phyloP scores from a whole-genome alignment of 2,888 invertebrate genomes.

The Ophraella communa region DNA sequence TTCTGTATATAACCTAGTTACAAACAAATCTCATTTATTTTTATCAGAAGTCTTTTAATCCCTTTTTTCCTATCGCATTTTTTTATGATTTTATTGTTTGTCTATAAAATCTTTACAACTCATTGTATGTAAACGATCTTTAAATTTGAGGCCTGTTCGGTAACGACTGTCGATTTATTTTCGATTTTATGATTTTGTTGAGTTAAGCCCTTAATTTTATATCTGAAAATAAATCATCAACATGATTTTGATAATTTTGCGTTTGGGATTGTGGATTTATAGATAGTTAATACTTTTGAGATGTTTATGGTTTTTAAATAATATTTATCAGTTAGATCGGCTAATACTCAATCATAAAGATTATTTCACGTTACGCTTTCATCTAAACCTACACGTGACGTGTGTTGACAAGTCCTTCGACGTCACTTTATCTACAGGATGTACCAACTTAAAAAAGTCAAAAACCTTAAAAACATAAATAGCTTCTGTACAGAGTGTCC shows the following conservation, averaged over 20 bases:
- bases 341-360: conserved; percentile 9
- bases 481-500: too few relatives aligned
- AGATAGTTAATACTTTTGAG: conserved; percentile 16
- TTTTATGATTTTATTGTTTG: neutral
- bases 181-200: conserved; percentile 7
- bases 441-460: too few relatives aligned
- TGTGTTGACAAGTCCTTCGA: too few relatives aligned
- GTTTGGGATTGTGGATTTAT: conserved; percentile 19
- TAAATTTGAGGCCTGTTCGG: neutral
- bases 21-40: neutral
- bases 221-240: conserved; percentile 15
- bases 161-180: neutral
- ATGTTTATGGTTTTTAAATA: conserved; percentile 24
- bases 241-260: conserved; percentile 18
- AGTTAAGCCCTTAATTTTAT: neutral
- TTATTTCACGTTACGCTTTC: neutral
- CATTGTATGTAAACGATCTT: neutral
- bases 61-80: neutral
- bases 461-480: too few relatives aligned
- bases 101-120: conserved; percentile 3
- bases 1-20: too few relatives aligned
- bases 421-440: too few relatives aligned
- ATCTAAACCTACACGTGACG: neutral
- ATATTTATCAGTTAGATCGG: conserved; percentile 15
- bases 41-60: neutral